These are phyloP conservation scores for Pammene aurita DNA, from an alignment of 2,888 invertebrate genomes.

Conservation along the genomic window DNA sequence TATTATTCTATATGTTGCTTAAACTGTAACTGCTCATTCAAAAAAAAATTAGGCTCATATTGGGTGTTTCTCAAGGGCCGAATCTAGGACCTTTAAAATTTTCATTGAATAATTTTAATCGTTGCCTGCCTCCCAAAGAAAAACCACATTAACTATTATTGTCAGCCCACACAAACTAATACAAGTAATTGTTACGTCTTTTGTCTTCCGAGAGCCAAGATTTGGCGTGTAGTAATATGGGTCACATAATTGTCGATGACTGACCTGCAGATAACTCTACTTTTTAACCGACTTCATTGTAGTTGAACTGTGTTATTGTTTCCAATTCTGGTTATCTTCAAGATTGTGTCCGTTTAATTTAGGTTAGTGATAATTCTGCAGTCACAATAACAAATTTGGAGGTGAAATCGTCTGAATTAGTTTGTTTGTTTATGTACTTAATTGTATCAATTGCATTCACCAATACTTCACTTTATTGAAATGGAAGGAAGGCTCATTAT, in stretches of 20 bases:
- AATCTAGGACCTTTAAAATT: not conserved
- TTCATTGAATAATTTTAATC: not conserved
- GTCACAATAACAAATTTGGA: slow-evolving; percentile 50
- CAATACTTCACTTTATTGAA: too few relatives aligned
- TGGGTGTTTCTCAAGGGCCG: not conserved
- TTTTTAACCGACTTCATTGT: slow-evolving; percentile 55
- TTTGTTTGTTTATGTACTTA: not conserved
- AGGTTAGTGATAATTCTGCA: slow-evolving; percentile 67
- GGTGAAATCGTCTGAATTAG: slow-evolving; percentile 36
- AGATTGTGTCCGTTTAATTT: slow-evolving; percentile 62
- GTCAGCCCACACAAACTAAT: not conserved
- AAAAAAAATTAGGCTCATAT: too few relatives aligned
- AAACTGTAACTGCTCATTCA: not conserved
- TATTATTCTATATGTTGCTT: too few relatives aligned
- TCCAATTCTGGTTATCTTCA: slow-evolving; percentile 67
- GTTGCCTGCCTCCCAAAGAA: not conserved
- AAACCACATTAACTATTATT: not conserved
- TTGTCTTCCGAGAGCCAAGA: slow-evolving; percentile 5
- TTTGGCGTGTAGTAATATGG: slow-evolving; percentile 52
- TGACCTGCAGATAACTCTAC: slow-evolving; percentile 68
- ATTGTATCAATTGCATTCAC: not conserved
- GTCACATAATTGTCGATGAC: slow-evolving; percentile 58
- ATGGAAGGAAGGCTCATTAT: too few relatives aligned
- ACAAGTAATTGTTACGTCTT: not conserved
- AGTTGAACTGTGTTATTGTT: slow-evolving; percentile 70